A percentile compares a stretch with the other conserved stretches of the same genome.
Conservation (phyloP, 2,797 vertebrate genomes). For the Epinephelus awoara region DNA sequence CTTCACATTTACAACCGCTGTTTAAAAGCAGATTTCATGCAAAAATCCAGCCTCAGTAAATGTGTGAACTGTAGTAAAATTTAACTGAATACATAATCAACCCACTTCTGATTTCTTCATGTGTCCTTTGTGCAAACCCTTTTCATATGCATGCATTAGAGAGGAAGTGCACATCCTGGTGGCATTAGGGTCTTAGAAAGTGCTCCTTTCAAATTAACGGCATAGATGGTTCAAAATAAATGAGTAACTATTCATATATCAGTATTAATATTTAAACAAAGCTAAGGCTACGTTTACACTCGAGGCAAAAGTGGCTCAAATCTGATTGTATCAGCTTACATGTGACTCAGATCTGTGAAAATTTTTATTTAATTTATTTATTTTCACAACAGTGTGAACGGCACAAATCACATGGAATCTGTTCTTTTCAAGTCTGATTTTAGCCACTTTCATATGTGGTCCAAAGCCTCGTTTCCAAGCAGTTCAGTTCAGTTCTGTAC, state of each 20-base stretch:
- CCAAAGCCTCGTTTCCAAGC: too few species aligned
- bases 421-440: too few species aligned
- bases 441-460: too few species aligned
- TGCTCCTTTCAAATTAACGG: background rate
- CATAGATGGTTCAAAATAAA: background rate
- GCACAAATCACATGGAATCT: too few species aligned
- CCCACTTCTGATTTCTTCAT: conserved; percentile 5
- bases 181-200: background rate
- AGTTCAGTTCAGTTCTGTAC: too few species aligned
- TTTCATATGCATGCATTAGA: background rate
- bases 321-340: too few species aligned
- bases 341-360: too few species aligned
- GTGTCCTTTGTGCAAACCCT: background rate
- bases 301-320: too few species aligned
- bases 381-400: too few species aligned
- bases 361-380: too few species aligned
- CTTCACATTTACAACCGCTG: conserved; percentile 24
- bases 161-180: background rate
- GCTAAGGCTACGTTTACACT: too few species aligned
- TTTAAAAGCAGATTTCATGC: conserved; percentile 32
- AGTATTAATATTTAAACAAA: background rate
- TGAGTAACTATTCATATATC: background rate
- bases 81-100: conserved; percentile 19
- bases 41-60: conserved; percentile 30
- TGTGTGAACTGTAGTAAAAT: conserved; percentile 7